phyloP scores from a whole-genome alignment of 2,113 vertebrate genomes.

The Sterrhoptilus dennistouni region DNA sequence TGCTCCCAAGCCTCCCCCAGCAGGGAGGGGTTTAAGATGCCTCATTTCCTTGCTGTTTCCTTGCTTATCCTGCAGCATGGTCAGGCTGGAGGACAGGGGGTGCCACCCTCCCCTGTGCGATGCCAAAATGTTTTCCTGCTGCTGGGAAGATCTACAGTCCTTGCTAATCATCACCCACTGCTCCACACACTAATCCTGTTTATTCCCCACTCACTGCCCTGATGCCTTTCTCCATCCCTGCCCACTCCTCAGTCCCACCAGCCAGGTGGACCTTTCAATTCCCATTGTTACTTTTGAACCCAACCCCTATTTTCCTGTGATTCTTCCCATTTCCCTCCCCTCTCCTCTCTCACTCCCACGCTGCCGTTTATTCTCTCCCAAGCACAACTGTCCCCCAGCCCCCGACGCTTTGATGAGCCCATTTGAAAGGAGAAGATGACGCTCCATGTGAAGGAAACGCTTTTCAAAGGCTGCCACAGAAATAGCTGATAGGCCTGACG shows the following conservation, averaged over 20 bases:
- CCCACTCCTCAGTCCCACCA: accelerated
- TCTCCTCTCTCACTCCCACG: conserved; percentile 9
- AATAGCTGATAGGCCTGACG: conserved; percentile 56
- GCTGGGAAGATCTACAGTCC: background rate
- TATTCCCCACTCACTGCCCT: background rate
- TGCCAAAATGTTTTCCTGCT: background rate
- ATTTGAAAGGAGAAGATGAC: conserved; percentile 27
- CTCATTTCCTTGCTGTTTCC: background rate
- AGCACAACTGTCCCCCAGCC: conserved; percentile 32
- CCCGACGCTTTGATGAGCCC: conserved; percentile 39
- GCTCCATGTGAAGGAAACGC: conserved; percentile 28
- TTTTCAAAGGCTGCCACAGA: conserved; percentile 63
- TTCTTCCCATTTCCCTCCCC: background rate
- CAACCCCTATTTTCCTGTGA: background rate
- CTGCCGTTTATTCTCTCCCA: background rate
- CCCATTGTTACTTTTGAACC: background rate
- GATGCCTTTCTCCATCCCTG: background rate
- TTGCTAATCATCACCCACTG: background rate
- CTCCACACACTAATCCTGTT: background rate
- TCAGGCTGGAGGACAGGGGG: background rate
- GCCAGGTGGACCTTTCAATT: background rate
- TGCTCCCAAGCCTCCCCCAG: background rate
- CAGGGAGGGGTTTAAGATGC: background rate
- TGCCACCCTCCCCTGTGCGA: accelerated
- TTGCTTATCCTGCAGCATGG: background rate